Evolutionary conservation across 1,140 invertebrate species (phyloP), one percentile per base, ranked within the genome.

Genomic region (Colletes gigas): DNA sequence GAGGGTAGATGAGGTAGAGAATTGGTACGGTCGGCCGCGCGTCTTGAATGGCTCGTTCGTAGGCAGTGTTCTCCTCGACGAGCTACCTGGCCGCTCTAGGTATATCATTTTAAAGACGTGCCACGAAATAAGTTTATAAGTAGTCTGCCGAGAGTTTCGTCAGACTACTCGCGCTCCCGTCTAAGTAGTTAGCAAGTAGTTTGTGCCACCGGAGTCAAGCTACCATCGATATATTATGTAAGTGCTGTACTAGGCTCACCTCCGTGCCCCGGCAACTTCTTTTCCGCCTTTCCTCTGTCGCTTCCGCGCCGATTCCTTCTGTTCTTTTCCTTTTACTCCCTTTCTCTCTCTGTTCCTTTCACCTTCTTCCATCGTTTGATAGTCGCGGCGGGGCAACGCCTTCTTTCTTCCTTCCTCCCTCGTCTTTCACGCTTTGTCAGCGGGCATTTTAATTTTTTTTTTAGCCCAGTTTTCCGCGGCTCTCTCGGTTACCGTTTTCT

Each of bases 61-160:
- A 83, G 76, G 78, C 76, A 41, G 84, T 76, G 82, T 60, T 17
- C 39, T 8, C n/a, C 54, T 44, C 73, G 19, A 9, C 14, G 5
- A 17, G 78, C 47, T 60, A 65, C 80, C 82, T 83, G 17, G 83
- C 71, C 75, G 62, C 71, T 19, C 19, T 83, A 83, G 87, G 87
- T 92, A 91, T 91, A 91, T 91, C 89, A 91, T 92, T 92, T 92
- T 91, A 89, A 92, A 92, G 91, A 92, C 91, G 88, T 88, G 89
- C 89, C 89, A 84, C 90, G 90, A 92, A 91, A 92, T 91, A 92
- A 92, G 90, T 92, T 92, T 92, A 89, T 92, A 92, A 92, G 90
- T 92, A 92, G 91, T 91, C 89, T 89, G 85, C 87, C 87, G 88
- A 90, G 90, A 92, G 89, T 92, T 91, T 91, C 83, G 90, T 90